Conservation (phyloP, 2,113 vertebrate genomes). For the Phodopus roborovskii region DNA sequence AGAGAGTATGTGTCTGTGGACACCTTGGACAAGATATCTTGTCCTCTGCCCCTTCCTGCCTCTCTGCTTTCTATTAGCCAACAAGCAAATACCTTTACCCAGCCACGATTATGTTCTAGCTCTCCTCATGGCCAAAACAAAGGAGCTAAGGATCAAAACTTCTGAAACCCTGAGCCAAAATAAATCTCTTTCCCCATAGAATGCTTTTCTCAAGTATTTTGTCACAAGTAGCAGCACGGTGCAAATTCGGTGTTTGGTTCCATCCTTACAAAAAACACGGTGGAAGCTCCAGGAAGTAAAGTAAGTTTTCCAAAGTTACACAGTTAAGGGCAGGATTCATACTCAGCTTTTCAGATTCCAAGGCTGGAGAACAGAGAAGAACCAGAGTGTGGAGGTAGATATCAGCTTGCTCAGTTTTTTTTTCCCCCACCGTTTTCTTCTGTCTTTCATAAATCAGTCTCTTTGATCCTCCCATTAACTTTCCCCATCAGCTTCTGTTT, state of each 20-base stretch:
- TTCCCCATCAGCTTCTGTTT: neutral
- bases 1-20: neutral
- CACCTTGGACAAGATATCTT: neutral
- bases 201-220: neutral
- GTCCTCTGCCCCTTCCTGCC: neutral
- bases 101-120: neutral
- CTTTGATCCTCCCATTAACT: neutral
- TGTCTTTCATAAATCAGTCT: neutral
- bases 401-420: neutral
- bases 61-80: neutral
- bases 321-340: constrained; percentile 12
- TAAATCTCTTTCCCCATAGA: neutral
- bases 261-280: constrained; percentile 21
- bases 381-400: neutral
- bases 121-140: neutral
- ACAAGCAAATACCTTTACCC: neutral
- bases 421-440: constrained; percentile 25
- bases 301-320: constrained; percentile 7
- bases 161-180: neutral
- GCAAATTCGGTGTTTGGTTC: neutral
- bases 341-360: neutral
- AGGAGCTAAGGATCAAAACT: neutral
- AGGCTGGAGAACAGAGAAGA: neutral
- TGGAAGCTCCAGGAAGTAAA: neutral
- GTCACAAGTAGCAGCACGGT: neutral